phyloP scores from a whole-genome alignment of 2,888 invertebrate genomes.

The Microctonus brassicae region DNA sequence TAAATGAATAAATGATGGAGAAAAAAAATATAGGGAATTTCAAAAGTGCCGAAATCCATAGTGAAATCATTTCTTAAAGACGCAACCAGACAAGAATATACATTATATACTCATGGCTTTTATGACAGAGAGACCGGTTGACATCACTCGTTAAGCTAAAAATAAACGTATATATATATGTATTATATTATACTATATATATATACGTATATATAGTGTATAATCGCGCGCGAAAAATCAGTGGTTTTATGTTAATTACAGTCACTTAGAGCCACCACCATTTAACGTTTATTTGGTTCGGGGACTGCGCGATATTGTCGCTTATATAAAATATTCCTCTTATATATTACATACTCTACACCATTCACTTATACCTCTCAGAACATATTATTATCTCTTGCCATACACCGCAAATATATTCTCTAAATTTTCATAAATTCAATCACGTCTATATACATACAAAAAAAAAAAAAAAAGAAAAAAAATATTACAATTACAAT shows the following conservation, averaged over 20 bases:
- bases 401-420: not conserved
- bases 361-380: not conserved
- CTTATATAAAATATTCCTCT: not conserved
- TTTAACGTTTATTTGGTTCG: not conserved
- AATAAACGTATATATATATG: conserved; percentile 53
- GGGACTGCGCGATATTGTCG: not conserved
- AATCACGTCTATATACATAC: not conserved
- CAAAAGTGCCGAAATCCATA: conserved; percentile 15
- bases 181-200: no score
- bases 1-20: no score
- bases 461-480: not conserved
- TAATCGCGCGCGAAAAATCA: conserved; percentile 56
- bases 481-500: not conserved
- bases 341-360: no score
- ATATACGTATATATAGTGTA: conserved; percentile 31
- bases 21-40: not conserved
- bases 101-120: conserved; percentile 13
- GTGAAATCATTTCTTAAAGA: conserved; percentile 10
- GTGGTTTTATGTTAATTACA: conserved; percentile 60
- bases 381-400: not conserved
- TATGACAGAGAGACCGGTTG: conserved; percentile 54
- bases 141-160: conserved; percentile 64
- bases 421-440: not conserved
- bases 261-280: conserved; percentile 46
- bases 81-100: conserved; percentile 7